A percentile compares a stretch with the other conserved stretches of the same genome.
These are phyloP conservation scores for Idris sp. DNA, from an alignment of 1,140 invertebrate genomes.

Conservation along the genomic window DNA sequence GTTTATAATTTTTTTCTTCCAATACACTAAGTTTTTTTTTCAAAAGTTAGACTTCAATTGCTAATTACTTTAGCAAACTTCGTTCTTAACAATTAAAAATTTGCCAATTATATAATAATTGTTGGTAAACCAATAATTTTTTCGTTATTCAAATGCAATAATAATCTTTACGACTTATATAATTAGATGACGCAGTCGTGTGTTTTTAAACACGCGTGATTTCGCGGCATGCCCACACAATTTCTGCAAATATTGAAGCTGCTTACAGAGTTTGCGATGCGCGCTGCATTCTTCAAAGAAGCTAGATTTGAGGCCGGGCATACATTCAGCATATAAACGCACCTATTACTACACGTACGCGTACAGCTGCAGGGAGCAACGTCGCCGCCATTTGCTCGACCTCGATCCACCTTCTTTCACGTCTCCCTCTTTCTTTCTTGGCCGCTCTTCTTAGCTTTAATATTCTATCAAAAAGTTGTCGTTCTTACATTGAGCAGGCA, in stretches of 20 bases:
- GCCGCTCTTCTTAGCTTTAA: constrained; percentile 36
- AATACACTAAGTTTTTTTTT: too few species aligned
- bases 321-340: constrained; percentile 59
- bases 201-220: constrained; percentile 52
- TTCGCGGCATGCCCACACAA: constrained; percentile 41
- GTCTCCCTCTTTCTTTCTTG: constrained; percentile 41
- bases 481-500: constrained; percentile 2
- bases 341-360: constrained; percentile 55
- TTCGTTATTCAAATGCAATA: too few species aligned
- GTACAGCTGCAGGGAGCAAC: constrained; percentile 40
- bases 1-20: too few species aligned
- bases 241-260: constrained; percentile 61
- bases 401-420: constrained; percentile 61
- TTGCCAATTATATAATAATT: too few species aligned
- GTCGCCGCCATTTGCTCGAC: constrained; percentile 62
- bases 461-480: constrained; percentile 34
- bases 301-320: constrained; percentile 30
- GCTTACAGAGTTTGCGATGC: constrained; percentile 51
- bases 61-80: too few species aligned
- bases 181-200: constrained; percentile 34
- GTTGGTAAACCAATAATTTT: too few species aligned
- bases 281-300: constrained; percentile 54
- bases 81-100: too few species aligned
- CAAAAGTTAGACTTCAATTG: too few species aligned
- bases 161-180: too few species aligned